A percentile compares a stretch with the other conserved stretches of the same genome.
Conservation (phyloP, 2,113 vertebrate species). For the Saccopteryx leptura region DNA sequence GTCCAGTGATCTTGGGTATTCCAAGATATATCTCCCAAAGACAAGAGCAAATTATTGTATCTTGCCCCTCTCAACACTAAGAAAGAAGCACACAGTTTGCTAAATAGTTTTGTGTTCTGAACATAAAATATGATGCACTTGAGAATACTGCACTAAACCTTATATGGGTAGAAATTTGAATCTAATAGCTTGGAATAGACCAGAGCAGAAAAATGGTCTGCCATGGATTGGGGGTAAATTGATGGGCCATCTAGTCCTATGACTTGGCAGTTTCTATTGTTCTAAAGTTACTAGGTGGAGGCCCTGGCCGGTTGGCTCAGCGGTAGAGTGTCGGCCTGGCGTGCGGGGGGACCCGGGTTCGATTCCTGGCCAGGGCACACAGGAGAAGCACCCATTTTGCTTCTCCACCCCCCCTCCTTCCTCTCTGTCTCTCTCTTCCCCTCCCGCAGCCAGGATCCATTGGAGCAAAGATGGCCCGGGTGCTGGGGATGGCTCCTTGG, state of each 20-base stretch:
- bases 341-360: too few species aligned
- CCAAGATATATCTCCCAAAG: background rate
- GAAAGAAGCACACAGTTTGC: background rate
- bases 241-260: background rate
- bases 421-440: too few species aligned
- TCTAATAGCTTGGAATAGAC: background rate
- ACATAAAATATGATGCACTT: background rate
- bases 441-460: too few species aligned
- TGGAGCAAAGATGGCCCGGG: too few species aligned
- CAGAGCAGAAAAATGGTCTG: background rate
- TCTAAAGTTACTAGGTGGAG: background rate
- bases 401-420: too few species aligned
- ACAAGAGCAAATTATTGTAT: background rate
- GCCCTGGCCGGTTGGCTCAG: too few species aligned
- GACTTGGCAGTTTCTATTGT: background rate
- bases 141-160: background rate
- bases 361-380: too few species aligned
- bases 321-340: too few species aligned
- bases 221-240: background rate
- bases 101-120: background rate
- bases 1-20: background rate
- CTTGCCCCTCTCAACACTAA: background rate
- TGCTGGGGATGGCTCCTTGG: too few species aligned
- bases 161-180: background rate
- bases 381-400: too few species aligned